Evolutionary conservation across 1,140 invertebrate genomes (phyloP), one percentile per base, ranked within the genome.

Genomic region (Drosophila eugracilis): DNA sequence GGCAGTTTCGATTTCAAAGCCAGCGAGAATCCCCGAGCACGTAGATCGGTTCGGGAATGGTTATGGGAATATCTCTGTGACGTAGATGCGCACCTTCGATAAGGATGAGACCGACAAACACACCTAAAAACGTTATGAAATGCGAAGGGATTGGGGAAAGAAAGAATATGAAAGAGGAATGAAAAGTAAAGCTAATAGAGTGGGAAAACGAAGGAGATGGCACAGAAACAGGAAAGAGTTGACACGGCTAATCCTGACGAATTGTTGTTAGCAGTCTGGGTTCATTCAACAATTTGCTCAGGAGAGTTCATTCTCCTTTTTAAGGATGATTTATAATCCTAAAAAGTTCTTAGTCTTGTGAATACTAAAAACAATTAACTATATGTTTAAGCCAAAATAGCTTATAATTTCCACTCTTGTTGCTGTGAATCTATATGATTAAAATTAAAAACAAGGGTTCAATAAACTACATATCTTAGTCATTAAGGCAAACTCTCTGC

Each of bases 1-100:
- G 79, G 14, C 44, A 45, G 80, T 85, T 85, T 85, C 80, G 81
- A 85, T 85, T 85, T 85, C 80, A 86, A 85, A 85, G 81, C 45
- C 73, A 12, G 14, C 21, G 26, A 14, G 59, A 63, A 52, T 53
- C 73, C 54, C 57, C 53, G 55, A 59, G 65, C 79, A 84, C 80
- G 79, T 79, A 81, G 74, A 47, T 50, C 45, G 47, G 28, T 17
- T 22, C 44, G 65, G 45, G 53, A 58, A 47, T 69, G 36, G 24
- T 41, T 34, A 69, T 36, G 59, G 70, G 36, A 21, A 58, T 45
- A 34, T 60, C 53, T 73, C 49, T 74, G 80, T 74, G 80, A 80
- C 81, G 80, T 70, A 86, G 80, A 85, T 85, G 80, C 77, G 80
- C 81, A 81, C 80, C 81, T 85, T 74, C 63, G 80, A 85, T 85